Evolutionary conservation across 2,888 invertebrate genomes (phyloP).

Genomic region (Hetaerina titia): DNA sequence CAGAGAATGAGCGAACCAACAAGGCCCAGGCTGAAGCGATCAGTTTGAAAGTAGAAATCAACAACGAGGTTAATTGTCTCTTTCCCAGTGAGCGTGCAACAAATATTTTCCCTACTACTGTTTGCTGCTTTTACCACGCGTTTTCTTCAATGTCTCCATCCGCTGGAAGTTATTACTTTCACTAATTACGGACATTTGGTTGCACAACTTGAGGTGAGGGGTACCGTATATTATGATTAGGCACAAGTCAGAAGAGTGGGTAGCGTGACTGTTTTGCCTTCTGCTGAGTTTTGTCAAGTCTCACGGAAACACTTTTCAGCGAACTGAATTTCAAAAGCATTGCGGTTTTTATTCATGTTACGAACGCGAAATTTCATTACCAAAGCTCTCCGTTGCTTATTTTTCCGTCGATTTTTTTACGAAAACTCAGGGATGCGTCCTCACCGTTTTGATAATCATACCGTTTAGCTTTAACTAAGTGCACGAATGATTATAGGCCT

Average conservation of each 20-base stretch:
- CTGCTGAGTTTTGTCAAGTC: neutral
- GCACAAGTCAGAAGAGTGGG: neutral
- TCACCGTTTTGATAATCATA: neutral
- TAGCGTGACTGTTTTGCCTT: neutral
- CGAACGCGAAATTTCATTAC: neutral
- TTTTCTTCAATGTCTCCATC: neutral
- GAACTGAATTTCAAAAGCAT: too few species aligned
- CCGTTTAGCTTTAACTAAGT: neutral
- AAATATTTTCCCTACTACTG: neutral
- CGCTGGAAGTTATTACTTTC: neutral
- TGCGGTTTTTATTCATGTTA: too few species aligned
- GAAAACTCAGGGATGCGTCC: neutral
- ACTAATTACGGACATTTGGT: neutral
- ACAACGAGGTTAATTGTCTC: neutral
- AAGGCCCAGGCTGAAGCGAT: neutral
- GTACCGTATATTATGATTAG: neutral
- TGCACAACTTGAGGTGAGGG: neutral
- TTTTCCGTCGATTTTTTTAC: neutral
- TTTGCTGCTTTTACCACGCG: neutral
- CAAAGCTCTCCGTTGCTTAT: too few species aligned
- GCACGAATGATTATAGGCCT: neutral
- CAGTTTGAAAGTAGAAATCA: neutral
- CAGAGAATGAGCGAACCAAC: neutral
- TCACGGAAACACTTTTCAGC: neutral
- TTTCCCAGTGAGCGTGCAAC: neutral